Evolutionary conservation across 2,888 invertebrate species (phyloP), one percentile per base, ranked within the genome.

Genomic region (Cenopis cana): DNA sequence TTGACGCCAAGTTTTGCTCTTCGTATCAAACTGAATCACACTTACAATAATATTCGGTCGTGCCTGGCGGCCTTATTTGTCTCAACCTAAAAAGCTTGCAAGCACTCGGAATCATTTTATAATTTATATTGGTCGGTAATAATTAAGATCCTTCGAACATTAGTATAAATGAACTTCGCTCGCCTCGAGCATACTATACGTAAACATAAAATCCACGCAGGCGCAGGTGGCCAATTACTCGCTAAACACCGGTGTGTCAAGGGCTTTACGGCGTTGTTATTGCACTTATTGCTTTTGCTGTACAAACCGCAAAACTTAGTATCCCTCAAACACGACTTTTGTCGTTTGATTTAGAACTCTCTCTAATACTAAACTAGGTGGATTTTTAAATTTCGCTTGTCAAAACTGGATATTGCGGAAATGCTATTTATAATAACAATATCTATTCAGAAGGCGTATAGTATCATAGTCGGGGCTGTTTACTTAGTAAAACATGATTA

Each of bases 211-310:
- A 62, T 61, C 68, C 29, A 38, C 64, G 68, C 68, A 54, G 59
- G 17, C 72, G 73, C 77, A 77, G 76, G 77, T 77, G 77, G 66
- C 74, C 74, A 76, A 76, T 77, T 74, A 77, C 72, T 68, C 57
- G 74, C 70, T 75, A 74, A 76, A 67, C 68, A 52, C 64, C 54
- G 20, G 57, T 69, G 74, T 76, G 77, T 77, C 77, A 77, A 77
- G 76, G 77, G 60, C 71, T 69, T 50, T 65, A 70, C 46, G 54
- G 33, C n/a, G 38, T 57, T 68, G 66, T 65, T 64, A 54, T 64
- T 64, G 38, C 52, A 64, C 52, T 36, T 64, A 64, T 64, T 64
- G 64, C 64, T 62, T 62, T 62, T 64, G 38, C 38, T n/a, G 38
- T n/a, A 52, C 10, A 17, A 18, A 64, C 54, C 24, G 52, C 64